Conservation (phyloP, 2,888 invertebrate species). For the Nysson spinosus region DNA sequence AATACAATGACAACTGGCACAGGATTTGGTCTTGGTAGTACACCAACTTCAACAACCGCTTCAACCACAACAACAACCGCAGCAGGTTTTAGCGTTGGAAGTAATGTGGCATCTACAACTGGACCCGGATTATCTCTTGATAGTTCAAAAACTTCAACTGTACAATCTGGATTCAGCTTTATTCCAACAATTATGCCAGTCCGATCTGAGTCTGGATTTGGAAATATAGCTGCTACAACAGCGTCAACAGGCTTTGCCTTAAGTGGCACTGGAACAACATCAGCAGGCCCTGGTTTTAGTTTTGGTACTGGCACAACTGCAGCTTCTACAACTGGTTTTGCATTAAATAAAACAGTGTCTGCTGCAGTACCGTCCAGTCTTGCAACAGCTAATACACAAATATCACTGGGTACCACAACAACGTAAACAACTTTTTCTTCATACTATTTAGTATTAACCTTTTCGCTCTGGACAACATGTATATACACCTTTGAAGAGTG, state of each 20-base stretch:
- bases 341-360: conserved; percentile 58
- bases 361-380: conserved; percentile 55
- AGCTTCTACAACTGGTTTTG: conserved; percentile 58
- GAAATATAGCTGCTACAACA: conserved; percentile 20
- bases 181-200: conserved; percentile 22
- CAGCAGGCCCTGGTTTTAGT: conserved; percentile 51
- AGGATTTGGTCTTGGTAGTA: conserved; percentile 47
- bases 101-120: conserved; percentile 6
- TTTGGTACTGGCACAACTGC: conserved; percentile 49
- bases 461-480: too few relatives aligned
- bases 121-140: conserved; percentile 16
- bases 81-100: conserved; percentile 28
- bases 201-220: conserved; percentile 16
- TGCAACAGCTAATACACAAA: conserved; percentile 61
- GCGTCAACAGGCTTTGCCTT: conserved; percentile 46
- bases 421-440: conserved; percentile 53
- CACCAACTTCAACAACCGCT: conserved; percentile 39
- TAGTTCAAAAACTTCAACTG: conserved; percentile 23
- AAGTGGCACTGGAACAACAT: conserved; percentile 34
- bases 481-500: too few relatives aligned
- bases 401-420: conserved; percentile 68
- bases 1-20: conserved; percentile 44
- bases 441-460: too few relatives aligned
- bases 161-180: conserved; percentile 26
- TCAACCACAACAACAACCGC: conserved; percentile 46